A percentile compares a stretch with the other conserved stretches of the same genome.
Conservation (phyloP, 2,113 vertebrate species). For the Motacilla alba region DNA sequence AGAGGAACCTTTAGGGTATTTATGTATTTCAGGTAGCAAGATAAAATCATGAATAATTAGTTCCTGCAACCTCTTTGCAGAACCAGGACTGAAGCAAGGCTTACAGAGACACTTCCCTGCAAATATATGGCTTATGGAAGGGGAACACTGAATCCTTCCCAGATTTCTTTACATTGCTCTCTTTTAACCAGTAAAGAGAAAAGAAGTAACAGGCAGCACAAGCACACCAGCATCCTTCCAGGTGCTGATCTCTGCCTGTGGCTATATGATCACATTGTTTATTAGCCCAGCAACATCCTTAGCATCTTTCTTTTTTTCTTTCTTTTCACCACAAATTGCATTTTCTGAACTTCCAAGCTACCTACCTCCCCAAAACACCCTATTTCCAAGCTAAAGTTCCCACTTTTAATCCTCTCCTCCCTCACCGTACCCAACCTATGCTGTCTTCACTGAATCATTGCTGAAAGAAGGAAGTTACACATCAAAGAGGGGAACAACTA, state of each 20-base stretch:
- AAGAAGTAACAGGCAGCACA: not conserved
- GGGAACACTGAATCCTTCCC: not conserved
- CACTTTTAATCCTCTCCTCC: not conserved
- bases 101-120: not conserved
- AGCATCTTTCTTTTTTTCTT: not conserved
- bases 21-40: constrained; percentile 63
- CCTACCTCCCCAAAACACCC: no score
- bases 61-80: constrained; percentile 54
- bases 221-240: not conserved
- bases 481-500: not conserved
- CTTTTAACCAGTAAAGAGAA: not conserved
- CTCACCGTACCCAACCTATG: accelerated
- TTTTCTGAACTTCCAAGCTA: not conserved
- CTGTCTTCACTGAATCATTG: not conserved
- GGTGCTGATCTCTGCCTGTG: not conserved
- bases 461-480: not conserved
- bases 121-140: not conserved
- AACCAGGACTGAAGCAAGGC: not conserved
- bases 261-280: not conserved
- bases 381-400: not conserved
- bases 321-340: not conserved
- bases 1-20: constrained; percentile 59
- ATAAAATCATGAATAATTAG: constrained; percentile 66
- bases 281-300: not conserved
- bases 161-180: not conserved